Base-by-base conservation (phyloP, 35 echinoderm and acorn worm genomes). In the Apostichopus japonicus region DNA sequence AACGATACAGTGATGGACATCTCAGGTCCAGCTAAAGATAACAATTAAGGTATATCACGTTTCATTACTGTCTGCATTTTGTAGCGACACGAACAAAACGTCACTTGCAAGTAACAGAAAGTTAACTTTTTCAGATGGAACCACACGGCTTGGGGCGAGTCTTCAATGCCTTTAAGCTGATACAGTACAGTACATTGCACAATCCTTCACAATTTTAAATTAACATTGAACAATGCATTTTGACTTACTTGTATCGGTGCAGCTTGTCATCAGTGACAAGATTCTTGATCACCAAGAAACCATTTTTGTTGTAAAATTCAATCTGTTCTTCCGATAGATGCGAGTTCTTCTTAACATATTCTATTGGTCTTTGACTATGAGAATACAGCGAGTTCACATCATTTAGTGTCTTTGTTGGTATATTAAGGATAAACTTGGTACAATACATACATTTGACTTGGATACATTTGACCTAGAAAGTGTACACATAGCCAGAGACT, bases 251-350 rank as follows among this genome's bases (percentile, higher is more conserved):
- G 93, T 92, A 98, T 86, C 80, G 23, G 61, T 95, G 86, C 72
- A 98, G 80, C 11, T 94, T 92, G 10, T 98, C 92, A 86, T 90
- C 92, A 52, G 94, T 55, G 10, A 98, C 96, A 44, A 98, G 80
- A 17, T 93, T 91, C 24, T 63, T 92, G 8, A 98, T 95, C n/a
- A 98, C 94, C 56, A 98, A 87, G 80, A 94, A 98, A 54, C 96
- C 96, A 94, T 98, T 83, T 53, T 72, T 77, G 11, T 98, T 77
- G 91, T 94, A 89, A 27, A 89, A 73, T 4, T 72, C 44, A 8
- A 89, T 65, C 82, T 96, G 95, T 79, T 90, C 83, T 65, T 75
- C 55, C 1, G 81, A 90, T 2, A 96, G 90, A 9, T 89, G 54
- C 23, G 65, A 33, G 56, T 94, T 90, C 44, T 77, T 65, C 55